Evolutionary conservation across 1,140 invertebrate genomes (phyloP), one percentile per base, ranked within the genome.

Genomic region (Drosophila insularis): DNA sequence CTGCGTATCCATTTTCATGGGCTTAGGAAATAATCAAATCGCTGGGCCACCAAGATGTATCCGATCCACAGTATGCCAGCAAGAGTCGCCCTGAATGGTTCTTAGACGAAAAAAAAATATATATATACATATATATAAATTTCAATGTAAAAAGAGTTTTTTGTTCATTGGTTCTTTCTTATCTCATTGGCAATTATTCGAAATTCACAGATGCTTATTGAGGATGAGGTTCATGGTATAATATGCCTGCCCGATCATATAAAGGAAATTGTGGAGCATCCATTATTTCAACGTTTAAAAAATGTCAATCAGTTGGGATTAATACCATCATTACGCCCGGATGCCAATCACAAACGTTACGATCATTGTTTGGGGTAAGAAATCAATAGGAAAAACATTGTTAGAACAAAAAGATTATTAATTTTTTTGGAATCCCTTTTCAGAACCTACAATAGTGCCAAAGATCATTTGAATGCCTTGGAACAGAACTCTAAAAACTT

Each of bases 311-410:
- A 91, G 67, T 54, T 90, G 35, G 90, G 86, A 2, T 23, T 85
- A 1, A 13, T 80, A 3, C 56, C 53, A 4, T 19, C 27, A 2
- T 6, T 43, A n/a, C 1, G 58, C 0, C 56, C 65, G 1, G 19
- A 53, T 0, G 68, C 60, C 1, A 68, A 63, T 35, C 82, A 86
- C 11, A 77, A 71, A n/a, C 80, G 90, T 11, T 91, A 69, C 54
- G 75, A 89, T 1, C 90, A 91, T 61, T 91, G 90, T 58, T 68
- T 91, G 39, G 90, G 90, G 90, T 91, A 53, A 78, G 63, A 32
- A 5, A 5, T 8, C 1, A 10, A 35, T 35, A 2, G 32, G 10
- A 35, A 11, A 14, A 2, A 10, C 19, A 2, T 2, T 8, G 2
- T 2, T 19, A 17, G 14, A 10, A 50, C 8, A 46, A 46, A 10